Evolutionary conservation across 2,113 vertebrate species (phyloP), one percentile per base, ranked within the genome.

Genomic region (Ceyx melanurus): DNA sequence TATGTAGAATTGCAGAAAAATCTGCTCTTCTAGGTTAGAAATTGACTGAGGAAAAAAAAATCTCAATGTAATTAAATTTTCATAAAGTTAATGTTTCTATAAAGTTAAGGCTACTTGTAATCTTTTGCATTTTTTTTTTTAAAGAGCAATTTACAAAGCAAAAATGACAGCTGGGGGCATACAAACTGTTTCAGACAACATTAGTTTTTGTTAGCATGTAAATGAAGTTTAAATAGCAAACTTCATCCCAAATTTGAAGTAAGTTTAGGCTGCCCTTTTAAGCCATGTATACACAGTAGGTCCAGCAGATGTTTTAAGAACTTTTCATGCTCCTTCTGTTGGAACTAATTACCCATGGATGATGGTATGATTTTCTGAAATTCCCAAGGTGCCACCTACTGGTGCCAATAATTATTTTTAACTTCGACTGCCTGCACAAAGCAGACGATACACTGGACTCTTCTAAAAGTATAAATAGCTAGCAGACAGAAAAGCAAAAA

Each of bases 351-450:
- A 91, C 77, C 64, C 74, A 89, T 3, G 21, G 82, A 78, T 35
- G 79, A 80, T 21, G 48, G 26, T 5, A 54, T 18, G 67, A 40
- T 75, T 92, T 78, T 79, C 71, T 67, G 74, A 48, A 92, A 90
- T 83, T 78, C 87, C 74, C 88, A 48, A 95, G 83, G 54, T 88
- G 92, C 83, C 90, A 93, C 74, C 96, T 91, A 70, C 91, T 91
- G 92, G 89, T 80, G 61, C 43, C 65, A 83, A 57, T 13, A 51
- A 57, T 74, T 77, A 93, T 87, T 88, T 82, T 91, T 91, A 67
- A 75, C 28, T 45, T 68, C 26, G 78, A 43, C 5, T 56, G 35
- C 82, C 74, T 86, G 50, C 35, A 75, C 10, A 29, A 50, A 61
- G 73, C 40, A 76, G 50, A 62, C 1, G 68, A 81, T 64, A 10